These are phyloP conservation scores for Homarus americanus DNA, from an alignment of 1,140 invertebrate genomes.

Conservation along the genomic window DNA sequence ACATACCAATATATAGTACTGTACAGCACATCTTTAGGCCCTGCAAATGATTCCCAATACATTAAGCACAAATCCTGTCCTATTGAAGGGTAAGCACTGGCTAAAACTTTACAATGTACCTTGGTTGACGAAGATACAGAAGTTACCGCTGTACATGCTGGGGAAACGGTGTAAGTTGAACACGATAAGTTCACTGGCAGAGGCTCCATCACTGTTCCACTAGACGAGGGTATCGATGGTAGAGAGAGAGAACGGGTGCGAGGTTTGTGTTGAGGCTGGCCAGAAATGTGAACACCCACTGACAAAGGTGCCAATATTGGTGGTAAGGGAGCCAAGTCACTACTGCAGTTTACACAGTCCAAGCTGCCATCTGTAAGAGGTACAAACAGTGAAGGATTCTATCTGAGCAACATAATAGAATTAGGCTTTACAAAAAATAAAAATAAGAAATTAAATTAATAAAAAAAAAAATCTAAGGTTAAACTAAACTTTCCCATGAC, in stretches of 20 bases:
- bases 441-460: no score
- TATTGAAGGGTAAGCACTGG: no score
- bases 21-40: no score
- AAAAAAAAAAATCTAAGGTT: no score
- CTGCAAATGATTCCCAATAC: no score
- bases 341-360: conserved; percentile 38
- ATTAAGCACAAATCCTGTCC: no score
- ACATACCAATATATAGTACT: no score
- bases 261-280: conserved; percentile 39
- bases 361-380: conserved; percentile 40
- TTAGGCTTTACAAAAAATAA: no score
- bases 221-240: conserved; percentile 55
- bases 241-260: conserved; percentile 52
- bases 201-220: not conserved
- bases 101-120: conserved; percentile 18
- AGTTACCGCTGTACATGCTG: conserved; percentile 12
- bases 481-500: no score
- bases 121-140: conserved; percentile 45
- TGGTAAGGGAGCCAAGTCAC: conserved; percentile 4
- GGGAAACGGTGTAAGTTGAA: not conserved
- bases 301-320: conserved; percentile 21
- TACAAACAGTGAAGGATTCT: no score
- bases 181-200: conserved; percentile 53
- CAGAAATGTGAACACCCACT: conserved; percentile 2
- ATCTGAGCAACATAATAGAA: no score